Percentiles rank a stretch among this genome's conserved stretches.
phyloP scores from a whole-genome alignment of 2,113 vertebrate genomes.

The Balaeniceps rex region DNA sequence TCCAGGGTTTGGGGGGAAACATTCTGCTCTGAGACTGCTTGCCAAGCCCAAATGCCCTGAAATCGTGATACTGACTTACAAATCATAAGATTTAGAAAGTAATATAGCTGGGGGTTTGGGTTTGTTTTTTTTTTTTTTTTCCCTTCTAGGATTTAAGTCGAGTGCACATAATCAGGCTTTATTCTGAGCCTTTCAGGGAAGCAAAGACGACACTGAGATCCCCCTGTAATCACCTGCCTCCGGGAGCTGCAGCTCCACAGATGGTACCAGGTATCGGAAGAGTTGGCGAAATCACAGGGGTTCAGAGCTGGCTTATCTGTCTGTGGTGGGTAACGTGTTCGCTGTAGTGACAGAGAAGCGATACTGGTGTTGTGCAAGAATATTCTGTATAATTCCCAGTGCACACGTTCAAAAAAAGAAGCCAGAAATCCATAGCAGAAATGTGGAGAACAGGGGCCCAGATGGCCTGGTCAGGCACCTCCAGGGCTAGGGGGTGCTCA shows the following conservation, averaged over 20 bases:
- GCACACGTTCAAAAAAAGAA: background rate
- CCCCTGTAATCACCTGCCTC: background rate
- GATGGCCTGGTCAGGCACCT: background rate
- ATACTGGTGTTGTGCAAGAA: background rate
- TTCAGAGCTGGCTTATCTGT: background rate
- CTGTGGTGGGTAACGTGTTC: fast-evolving
- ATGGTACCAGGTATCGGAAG: background rate
- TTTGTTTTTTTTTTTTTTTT: background rate
- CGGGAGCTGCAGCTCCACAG: background rate
- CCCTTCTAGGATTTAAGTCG: background rate
- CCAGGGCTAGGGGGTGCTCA: background rate
- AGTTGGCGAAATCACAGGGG: background rate
- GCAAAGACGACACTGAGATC: background rate
- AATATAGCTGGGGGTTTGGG: background rate
- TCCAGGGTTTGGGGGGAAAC: fast-evolving
- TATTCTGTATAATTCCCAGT: background rate
- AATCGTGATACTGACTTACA: background rate
- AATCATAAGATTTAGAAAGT: background rate
- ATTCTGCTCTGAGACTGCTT: background rate
- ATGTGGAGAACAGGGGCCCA: background rate
- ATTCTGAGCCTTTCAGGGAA: background rate
- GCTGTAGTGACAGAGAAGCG: background rate
- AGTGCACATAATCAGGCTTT: background rate
- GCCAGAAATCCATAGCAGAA: background rate
- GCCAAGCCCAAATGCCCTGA: background rate